Evolutionary conservation across 2,797 vertebrate genomes (phyloP).

Genomic region (Anguilla marmorata): DNA sequence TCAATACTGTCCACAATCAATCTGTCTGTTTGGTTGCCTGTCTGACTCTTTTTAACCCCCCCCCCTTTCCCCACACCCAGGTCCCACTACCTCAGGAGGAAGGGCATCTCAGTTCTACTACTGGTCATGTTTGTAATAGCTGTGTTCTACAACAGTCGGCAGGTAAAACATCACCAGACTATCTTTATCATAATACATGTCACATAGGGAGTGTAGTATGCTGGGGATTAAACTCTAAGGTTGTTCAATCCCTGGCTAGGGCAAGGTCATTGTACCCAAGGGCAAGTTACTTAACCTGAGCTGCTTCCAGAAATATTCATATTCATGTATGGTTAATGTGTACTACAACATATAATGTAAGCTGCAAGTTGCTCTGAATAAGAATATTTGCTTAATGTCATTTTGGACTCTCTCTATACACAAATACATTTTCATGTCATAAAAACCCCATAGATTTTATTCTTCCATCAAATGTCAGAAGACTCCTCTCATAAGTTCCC

Average conservation of each 20-base stretch:
- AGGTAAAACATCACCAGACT: constrained; percentile 56
- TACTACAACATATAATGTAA: background rate
- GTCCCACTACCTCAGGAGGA: constrained; percentile 70
- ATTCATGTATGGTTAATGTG: background rate
- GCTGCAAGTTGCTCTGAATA: background rate
- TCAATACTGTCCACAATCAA: background rate
- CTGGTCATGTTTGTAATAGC: constrained; percentile 74
- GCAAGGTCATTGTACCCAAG: background rate
- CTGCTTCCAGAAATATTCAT: constrained; percentile 15
- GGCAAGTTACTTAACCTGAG: background rate
- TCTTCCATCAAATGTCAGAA: background rate
- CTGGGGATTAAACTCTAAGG: background rate
- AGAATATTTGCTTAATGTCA: background rate
- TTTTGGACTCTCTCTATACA: background rate
- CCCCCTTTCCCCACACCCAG: constrained; percentile 46
- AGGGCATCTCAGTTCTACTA: constrained; percentile 69
- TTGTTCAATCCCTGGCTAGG: background rate
- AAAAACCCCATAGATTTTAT: background rate
- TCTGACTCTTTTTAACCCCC: background rate
- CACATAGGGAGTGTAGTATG: background rate
- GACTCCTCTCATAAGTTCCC: background rate
- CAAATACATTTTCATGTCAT: background rate
- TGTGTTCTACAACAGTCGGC: constrained; percentile 74
- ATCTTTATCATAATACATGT: background rate
- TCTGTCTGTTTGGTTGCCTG: background rate